Evolutionary conservation across 2,113 vertebrate species (phyloP), one percentile per base, ranked within the genome.

Genomic region (Arenaria interpres): DNA sequence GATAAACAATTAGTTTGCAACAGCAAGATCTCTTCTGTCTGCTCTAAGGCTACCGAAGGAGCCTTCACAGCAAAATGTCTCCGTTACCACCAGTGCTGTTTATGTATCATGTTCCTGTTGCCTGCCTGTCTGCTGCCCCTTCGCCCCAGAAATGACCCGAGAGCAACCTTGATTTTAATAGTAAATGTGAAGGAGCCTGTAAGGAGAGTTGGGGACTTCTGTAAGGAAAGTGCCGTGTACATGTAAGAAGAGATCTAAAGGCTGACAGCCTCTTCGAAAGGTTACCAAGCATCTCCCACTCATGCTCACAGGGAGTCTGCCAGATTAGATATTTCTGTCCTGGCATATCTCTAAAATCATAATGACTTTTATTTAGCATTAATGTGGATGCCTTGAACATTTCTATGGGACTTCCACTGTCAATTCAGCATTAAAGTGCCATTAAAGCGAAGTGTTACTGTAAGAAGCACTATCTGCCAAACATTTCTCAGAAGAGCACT

Each of bases 381-480:
- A 97, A 85, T 60, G 89, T 95, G 94, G 85, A 89, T 93, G 86
- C 86, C 64, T 96, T 39, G 94, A 97, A 87, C 85, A 17, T 92
- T 97, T 91, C 92, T 14, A 7, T 76, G 88, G 86, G 96, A 91
- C 82, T 92, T 93, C 89, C 95, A 85, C 88, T 95, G 98, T 98
- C 97, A 97, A 76, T 96, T 98, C 95, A 96, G 95, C 97, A 96
- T 97, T 98, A 97, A 97, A 97, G 91, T 91, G 63, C 96, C 95
- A 96, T 98, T 98, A 98, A 96, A 97, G 93, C 87, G 85, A 96
- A 98, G 97, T 98, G 97, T 98, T 98, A 97, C 98, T 97, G 98
- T 98, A 98, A 98, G 97, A 94, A 93, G 82, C 88, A 84, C 85
- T 75, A 68, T 84, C 96, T 95, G 96, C 96, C 94, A 96, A 97